Conservation (phyloP, 2,888 invertebrate species). For the Onthophagus sagittarius region DNA sequence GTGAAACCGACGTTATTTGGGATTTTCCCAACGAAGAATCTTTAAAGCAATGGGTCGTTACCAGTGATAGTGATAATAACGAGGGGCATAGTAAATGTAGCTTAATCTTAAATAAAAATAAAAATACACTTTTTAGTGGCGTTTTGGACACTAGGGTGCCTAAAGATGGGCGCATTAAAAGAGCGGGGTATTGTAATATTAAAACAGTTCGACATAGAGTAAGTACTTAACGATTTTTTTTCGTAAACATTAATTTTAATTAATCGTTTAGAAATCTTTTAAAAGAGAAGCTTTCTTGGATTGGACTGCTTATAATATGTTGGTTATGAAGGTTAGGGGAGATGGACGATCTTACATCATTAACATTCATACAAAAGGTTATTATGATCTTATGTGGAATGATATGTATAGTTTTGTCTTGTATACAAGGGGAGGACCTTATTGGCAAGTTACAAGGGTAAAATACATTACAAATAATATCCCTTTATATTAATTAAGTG, state of each 20-base stretch:
- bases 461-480: slow-evolving; percentile 11
- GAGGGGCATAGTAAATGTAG: slow-evolving; percentile 71
- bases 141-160: slow-evolving; percentile 65
- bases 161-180: slow-evolving; percentile 74
- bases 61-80: slow-evolving; percentile 75
- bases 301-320: slow-evolving; percentile 74
- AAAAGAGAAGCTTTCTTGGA: slow-evolving; percentile 65
- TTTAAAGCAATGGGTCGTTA: slow-evolving; percentile 68
- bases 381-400: slow-evolving; percentile 83
- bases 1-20: slow-evolving; percentile 73
- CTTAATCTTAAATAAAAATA: slow-evolving; percentile 63
- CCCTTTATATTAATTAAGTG: background rate
- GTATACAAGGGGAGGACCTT: slow-evolving; percentile 95
- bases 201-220: slow-evolving; percentile 65
- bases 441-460: slow-evolving; percentile 92
- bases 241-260: slow-evolving; percentile 25
- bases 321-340: slow-evolving; percentile 80
- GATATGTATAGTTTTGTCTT: slow-evolving; percentile 83
- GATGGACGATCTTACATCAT: slow-evolving; percentile 91
- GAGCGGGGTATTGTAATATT: slow-evolving; percentile 80
- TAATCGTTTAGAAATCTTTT: slow-evolving; percentile 70
- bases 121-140: slow-evolving; percentile 71
- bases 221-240: slow-evolving; percentile 27
- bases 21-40: slow-evolving; percentile 61
- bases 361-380: slow-evolving; percentile 71